phyloP scores from a whole-genome alignment of 2,888 invertebrate species.

The Nymphalis urticae region DNA sequence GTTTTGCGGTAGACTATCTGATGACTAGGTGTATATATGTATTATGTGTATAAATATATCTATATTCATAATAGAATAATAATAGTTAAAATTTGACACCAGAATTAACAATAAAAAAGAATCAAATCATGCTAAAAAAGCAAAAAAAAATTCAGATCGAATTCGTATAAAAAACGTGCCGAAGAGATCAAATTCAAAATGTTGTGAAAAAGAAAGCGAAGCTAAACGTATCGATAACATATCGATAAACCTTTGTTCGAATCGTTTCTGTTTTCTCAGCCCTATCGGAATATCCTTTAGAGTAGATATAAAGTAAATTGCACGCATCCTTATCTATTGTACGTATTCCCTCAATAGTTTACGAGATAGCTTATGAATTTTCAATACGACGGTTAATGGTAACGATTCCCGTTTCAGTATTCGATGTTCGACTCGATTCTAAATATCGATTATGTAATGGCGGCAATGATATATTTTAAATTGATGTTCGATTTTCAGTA shows the following conservation, averaged over 20 bases:
- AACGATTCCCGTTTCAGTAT: slow-evolving; percentile 6
- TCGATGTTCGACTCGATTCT: slow-evolving; percentile 7
- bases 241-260: slow-evolving; percentile 59
- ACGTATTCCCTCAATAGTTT: slow-evolving; percentile 27
- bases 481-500: too few relatives aligned
- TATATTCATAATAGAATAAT: too few relatives aligned
- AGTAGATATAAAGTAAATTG: slow-evolving; percentile 59
- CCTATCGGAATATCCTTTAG: slow-evolving; percentile 39
- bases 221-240: slow-evolving; percentile 48
- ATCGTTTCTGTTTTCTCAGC: slow-evolving; percentile 50
- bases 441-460: background rate
- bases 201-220: slow-evolving; percentile 36
- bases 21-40: too few relatives aligned
- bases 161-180: too few relatives aligned
- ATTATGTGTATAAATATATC: too few relatives aligned
- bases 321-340: slow-evolving; percentile 58
- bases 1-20: too few relatives aligned
- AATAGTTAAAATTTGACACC: too few relatives aligned
- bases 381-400: slow-evolving; percentile 26
- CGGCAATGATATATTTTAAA: background rate
- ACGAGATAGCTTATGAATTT: slow-evolving; percentile 26
- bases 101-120: too few relatives aligned
- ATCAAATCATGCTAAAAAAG: too few relatives aligned
- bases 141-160: too few relatives aligned
- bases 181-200: slow-evolving; percentile 8